Conservation (phyloP, 92 coral and sea anemone genomes). For the Bergia sp. region DNA sequence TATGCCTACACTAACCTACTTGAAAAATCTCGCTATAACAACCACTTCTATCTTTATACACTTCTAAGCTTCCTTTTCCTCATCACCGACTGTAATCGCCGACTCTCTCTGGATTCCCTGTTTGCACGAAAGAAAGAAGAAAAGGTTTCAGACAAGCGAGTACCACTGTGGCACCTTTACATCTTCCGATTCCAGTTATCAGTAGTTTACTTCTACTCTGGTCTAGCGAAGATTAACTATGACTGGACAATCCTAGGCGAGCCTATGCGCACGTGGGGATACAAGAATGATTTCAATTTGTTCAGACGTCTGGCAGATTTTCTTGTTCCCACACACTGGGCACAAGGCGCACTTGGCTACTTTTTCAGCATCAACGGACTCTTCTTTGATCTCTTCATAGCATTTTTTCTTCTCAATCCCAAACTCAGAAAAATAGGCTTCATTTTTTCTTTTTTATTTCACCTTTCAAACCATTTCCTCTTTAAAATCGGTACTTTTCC, state of each 20-base stretch:
- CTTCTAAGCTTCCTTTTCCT: slow-evolving; percentile 49
- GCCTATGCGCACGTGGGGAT: slow-evolving; percentile 69
- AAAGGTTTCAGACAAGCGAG: not conserved
- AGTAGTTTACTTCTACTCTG: slow-evolving; percentile 62
- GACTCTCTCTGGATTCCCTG: slow-evolving; percentile 56
- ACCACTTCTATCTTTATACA: slow-evolving; percentile 61
- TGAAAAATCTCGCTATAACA: slow-evolving; percentile 66
- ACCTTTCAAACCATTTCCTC: slow-evolving; percentile 58
- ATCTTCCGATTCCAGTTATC: slow-evolving; percentile 62
- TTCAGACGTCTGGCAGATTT: slow-evolving; percentile 38
- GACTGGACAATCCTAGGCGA: slow-evolving; percentile 60
- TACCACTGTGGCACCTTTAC: slow-evolving; percentile 60
- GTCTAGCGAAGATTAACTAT: slow-evolving; percentile 67
- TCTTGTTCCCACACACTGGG: slow-evolving; percentile 43
- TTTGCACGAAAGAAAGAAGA: not conserved
- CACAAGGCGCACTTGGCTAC: slow-evolving; percentile 49
- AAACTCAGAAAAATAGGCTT: slow-evolving; percentile 43
- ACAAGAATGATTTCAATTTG: slow-evolving; percentile 23
- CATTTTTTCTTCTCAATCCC: slow-evolving; percentile 54
- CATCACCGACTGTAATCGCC: slow-evolving; percentile 50
- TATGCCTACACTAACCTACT: slow-evolving; percentile 57
- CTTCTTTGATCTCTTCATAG: slow-evolving; percentile 55
- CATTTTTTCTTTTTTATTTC: slow-evolving; percentile 39
- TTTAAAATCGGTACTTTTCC: slow-evolving; percentile 70
- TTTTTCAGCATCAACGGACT: slow-evolving; percentile 64